phyloP scores from a whole-genome alignment of 2,113 vertebrate genomes.

The Eublepharis macularius region DNA sequence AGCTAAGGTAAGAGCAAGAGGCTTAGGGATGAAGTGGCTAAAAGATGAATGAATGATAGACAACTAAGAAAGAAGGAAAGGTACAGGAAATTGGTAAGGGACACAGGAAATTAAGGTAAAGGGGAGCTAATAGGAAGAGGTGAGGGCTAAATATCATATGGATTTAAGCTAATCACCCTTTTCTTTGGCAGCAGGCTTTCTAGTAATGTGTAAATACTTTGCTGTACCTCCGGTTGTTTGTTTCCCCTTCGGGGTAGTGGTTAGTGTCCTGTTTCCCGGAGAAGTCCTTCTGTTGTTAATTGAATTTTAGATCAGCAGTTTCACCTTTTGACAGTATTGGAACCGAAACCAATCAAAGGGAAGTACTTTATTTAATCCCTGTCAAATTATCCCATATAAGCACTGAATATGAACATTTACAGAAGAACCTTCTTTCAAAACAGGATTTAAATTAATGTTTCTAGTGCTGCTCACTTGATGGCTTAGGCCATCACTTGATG shows the following conservation, averaged over 20 bases:
- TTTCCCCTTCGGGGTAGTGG: too few relatives aligned
- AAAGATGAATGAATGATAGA: neutral
- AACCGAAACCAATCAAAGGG: neutral
- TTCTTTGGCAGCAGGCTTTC: too few relatives aligned
- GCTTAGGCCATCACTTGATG: too few relatives aligned
- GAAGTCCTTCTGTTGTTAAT: too few relatives aligned
- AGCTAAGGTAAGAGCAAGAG: neutral
- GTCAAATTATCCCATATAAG: neutral
- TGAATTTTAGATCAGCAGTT: too few relatives aligned
- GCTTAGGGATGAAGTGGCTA: neutral
- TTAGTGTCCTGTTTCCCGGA: too few relatives aligned
- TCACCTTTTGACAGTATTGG: neutral
- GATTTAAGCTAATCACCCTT: neutral
- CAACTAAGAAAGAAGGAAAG: neutral
- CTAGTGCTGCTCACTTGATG: too few relatives aligned
- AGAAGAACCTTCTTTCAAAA: neutral
- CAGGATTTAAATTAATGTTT: too few relatives aligned
- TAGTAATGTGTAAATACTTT: too few relatives aligned
- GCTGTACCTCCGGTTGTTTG: too few relatives aligned
- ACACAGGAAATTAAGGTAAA: neutral
- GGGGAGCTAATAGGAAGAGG: neutral
- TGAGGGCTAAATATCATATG: neutral
- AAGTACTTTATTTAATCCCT: neutral
- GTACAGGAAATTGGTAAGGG: neutral
- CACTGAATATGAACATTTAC: neutral